phyloP scores from a whole-genome alignment of 23 tunicate species.

The Ciona savignyi region DNA sequence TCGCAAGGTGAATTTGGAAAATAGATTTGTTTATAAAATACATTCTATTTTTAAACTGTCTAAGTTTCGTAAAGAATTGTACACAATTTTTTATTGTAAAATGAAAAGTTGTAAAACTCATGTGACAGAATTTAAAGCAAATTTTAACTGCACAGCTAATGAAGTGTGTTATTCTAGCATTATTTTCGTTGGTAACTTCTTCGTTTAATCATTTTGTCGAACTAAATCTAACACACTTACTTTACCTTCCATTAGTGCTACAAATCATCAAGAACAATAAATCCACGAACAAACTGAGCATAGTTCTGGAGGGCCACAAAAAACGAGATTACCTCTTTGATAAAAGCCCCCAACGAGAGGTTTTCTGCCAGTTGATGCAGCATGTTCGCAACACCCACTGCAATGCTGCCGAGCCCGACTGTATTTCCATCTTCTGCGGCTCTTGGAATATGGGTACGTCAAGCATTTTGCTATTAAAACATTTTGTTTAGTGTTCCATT shows the following conservation, averaged over 20 bases:
- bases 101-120: too few relatives aligned
- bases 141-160: too few relatives aligned
- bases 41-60: too few relatives aligned
- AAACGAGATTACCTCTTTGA: slow-evolving; percentile 62
- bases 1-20: slow-evolving; percentile 41
- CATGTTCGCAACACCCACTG: slow-evolving; percentile 59
- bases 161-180: too few relatives aligned
- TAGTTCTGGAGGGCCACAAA: slow-evolving; percentile 50
- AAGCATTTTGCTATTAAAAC: too few relatives aligned
- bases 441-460: slow-evolving; percentile 95
- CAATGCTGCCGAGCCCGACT: slow-evolving; percentile 55
- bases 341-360: slow-evolving; percentile 53
- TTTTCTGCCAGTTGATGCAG: slow-evolving; percentile 87
- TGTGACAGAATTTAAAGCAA: too few relatives aligned
- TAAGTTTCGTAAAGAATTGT: too few relatives aligned
- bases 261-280: slow-evolving; percentile 90
- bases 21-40: too few relatives aligned
- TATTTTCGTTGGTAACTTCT: too few relatives aligned
- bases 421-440: slow-evolving; percentile 73
- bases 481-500: too few relatives aligned
- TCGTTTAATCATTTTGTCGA: too few relatives aligned
- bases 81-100: too few relatives aligned
- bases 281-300: slow-evolving; percentile 49
- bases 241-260: slow-evolving; percentile 31
- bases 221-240: neutral